These are phyloP conservation scores for Homarus gammarus DNA, from an alignment of 2,888 invertebrate species.

Conservation along the genomic window DNA sequence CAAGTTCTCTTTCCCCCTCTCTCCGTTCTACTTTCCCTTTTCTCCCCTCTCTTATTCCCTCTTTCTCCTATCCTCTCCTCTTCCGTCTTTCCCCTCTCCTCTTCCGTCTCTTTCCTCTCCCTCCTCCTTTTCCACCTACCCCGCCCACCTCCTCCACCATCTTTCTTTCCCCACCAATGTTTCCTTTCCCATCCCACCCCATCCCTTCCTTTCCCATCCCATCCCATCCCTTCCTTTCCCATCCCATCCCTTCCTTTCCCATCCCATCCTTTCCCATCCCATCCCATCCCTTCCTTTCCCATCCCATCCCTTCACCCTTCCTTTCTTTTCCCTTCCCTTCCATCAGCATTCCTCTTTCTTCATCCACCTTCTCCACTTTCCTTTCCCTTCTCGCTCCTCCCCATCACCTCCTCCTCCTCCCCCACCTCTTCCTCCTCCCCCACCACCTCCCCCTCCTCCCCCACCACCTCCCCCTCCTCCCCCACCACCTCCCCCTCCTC, in stretches of 20 bases:
- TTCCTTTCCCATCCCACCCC: background rate
- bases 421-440: too few relatives aligned
- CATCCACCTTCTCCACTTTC: background rate
- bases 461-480: background rate
- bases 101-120: constrained; percentile 10
- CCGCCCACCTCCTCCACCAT: background rate
- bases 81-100: background rate
- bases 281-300: too few relatives aligned
- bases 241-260: too few relatives aligned
- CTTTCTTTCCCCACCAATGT: background rate
- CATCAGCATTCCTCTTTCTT: too few relatives aligned
- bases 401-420: background rate
- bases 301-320: too few relatives aligned
- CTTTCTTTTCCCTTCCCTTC: too few relatives aligned
- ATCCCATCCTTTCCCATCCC: too few relatives aligned
- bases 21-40: background rate
- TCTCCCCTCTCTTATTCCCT: background rate
- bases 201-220: too few relatives aligned
- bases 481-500: background rate
- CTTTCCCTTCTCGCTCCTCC: background rate
- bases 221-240: too few relatives aligned
- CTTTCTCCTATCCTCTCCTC: background rate
- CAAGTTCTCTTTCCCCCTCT: too few relatives aligned
- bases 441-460: too few relatives aligned
- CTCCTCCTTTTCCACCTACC: background rate